Conservation (phyloP, 1,140 invertebrate genomes). For the Diorhabda elongata region DNA sequence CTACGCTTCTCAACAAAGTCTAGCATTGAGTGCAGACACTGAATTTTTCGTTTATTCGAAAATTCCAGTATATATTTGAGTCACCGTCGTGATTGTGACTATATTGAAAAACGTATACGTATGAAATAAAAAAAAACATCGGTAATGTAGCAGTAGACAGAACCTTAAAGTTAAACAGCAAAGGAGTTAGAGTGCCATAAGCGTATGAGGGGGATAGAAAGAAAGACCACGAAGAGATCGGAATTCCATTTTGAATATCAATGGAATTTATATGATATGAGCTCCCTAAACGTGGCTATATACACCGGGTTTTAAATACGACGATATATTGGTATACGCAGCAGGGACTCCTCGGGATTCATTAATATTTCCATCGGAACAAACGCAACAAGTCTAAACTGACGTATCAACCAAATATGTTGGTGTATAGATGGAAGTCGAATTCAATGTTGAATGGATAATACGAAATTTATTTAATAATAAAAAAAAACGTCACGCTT, state of each 20-base stretch:
- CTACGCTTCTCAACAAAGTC: too few relatives aligned
- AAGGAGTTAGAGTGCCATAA: neutral
- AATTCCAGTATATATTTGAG: too few relatives aligned
- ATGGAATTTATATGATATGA: constrained; percentile 3
- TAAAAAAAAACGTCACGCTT: too few relatives aligned
- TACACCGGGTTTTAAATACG: constrained; percentile 2
- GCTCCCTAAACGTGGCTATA: neutral
- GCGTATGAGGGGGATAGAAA: neutral
- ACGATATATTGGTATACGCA: neutral
- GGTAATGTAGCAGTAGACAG: neutral
- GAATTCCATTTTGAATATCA: constrained; percentile 3
- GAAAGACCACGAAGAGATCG: neutral
- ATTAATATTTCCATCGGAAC: neutral
- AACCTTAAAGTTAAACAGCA: neutral
- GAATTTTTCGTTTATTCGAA: too few relatives aligned
- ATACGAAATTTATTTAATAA: neutral
- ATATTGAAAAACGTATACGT: too few relatives aligned
- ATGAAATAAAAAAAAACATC: too few relatives aligned
- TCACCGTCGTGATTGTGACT: too few relatives aligned
- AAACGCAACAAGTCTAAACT: neutral
- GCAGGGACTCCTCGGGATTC: neutral
- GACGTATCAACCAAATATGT: neutral
- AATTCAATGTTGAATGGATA: constrained; percentile 3
- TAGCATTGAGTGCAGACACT: too few relatives aligned
- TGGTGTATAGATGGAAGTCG: neutral